Evolutionary conservation across 2,888 invertebrate species (phyloP).

Genomic region (Sabatieria punctata): DNA sequence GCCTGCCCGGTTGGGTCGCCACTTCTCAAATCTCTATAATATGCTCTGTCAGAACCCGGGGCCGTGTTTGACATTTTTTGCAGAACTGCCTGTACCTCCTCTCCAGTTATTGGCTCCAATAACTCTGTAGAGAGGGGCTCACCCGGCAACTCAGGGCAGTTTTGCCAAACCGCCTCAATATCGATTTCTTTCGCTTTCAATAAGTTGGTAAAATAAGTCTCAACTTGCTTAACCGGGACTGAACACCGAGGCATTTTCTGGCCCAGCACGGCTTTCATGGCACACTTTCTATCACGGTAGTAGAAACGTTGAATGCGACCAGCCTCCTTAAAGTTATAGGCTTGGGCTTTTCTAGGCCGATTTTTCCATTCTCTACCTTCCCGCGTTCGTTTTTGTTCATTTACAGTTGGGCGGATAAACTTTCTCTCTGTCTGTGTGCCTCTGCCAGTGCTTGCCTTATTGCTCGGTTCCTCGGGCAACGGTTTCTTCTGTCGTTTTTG

Average conservation of each 20-base stretch:
- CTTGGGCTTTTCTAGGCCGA: too few relatives aligned
- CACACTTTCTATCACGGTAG: background rate
- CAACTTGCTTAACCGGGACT: background rate
- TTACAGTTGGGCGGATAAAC: too few relatives aligned
- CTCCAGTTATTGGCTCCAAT: background rate
- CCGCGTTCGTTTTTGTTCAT: too few relatives aligned
- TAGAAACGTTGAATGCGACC: background rate
- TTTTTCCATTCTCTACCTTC: too few relatives aligned
- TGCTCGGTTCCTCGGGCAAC: too few relatives aligned
- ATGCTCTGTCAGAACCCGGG: background rate
- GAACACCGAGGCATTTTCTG: background rate
- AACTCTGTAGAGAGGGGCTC: background rate
- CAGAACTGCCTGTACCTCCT: background rate
- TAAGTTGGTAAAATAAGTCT: background rate
- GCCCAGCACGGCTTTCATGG: background rate
- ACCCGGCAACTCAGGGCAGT: background rate
- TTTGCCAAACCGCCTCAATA: background rate
- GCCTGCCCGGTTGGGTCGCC: background rate
- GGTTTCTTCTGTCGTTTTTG: too few relatives aligned
- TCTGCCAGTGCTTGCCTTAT: too few relatives aligned
- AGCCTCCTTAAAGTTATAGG: too few relatives aligned
- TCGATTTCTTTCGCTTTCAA: background rate
- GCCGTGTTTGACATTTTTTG: background rate
- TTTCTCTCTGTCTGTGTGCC: too few relatives aligned
- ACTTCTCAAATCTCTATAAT: background rate